These are phyloP conservation scores for Plagodis pulveraria DNA, from an alignment of 2,888 invertebrate genomes.

Conservation along the genomic window DNA sequence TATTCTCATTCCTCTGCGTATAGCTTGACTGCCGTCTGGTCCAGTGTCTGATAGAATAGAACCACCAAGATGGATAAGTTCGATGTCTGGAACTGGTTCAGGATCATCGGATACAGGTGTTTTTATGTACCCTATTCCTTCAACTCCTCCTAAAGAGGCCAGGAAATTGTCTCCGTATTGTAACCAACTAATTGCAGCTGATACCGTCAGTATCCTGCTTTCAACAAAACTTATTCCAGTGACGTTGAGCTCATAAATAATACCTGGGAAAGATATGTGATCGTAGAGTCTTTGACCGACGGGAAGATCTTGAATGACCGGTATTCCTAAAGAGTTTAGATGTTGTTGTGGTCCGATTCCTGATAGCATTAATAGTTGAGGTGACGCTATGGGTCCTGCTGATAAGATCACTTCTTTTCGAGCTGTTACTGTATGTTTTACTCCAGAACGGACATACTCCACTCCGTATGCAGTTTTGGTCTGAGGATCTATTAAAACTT, in stretches of 20 bases:
- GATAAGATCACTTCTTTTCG: constrained; percentile 93
- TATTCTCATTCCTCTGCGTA: constrained; percentile 84
- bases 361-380: constrained; percentile 95
- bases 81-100: constrained; percentile 87
- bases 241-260: constrained; percentile 69
- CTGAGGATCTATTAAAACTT: constrained; percentile 86
- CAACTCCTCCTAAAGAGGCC: constrained; percentile 87
- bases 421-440: constrained; percentile 80
- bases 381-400: constrained; percentile 94
- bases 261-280: constrained; percentile 83
- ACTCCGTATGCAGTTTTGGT: constrained; percentile 89
- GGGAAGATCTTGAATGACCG: constrained; percentile 86
- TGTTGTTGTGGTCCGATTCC: constrained; percentile 87
- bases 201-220: constrained; percentile 44
- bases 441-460: constrained; percentile 84
- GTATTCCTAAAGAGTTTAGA: constrained; percentile 81
- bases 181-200: constrained; percentile 57
- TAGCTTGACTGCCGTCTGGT: constrained; percentile 62
- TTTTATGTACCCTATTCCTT: constrained; percentile 88
- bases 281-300: constrained; percentile 88
- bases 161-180: constrained; percentile 72
- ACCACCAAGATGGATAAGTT: constrained; percentile 86
- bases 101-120: constrained; percentile 83
- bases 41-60: constrained; percentile 87
- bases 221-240: constrained; percentile 67